Evolutionary conservation across 2,888 invertebrate species (phyloP), one percentile per base, ranked within the genome.

Genomic region (Acanthosepion lycidas): DNA sequence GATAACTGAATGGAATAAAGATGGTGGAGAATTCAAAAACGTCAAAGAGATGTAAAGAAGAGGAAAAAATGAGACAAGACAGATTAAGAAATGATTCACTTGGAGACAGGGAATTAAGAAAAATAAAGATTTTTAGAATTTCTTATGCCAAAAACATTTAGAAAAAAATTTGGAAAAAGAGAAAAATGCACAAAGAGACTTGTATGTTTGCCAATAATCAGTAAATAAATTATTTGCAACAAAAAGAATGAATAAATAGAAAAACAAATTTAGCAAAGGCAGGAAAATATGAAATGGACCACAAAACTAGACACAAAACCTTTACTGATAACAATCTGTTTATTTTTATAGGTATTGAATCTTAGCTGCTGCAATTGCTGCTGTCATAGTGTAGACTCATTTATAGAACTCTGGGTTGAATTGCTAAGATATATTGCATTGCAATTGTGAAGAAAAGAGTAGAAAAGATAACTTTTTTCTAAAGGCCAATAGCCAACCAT

Each of bases 401-500:
- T n/a, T 78, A 78, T 78, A n/a, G 78, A 78, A n/a, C n/a, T 78
- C 78, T 78, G n/a, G 78, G n/a, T 78, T 78, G 78, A 78, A 78
- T 78, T n/a, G 78, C n/a, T n/a, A 78, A 78, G 78, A 78, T 78
- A 78, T n/a, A 78, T 78, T n/a, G n/a, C 78, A 78, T n/a, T 78
- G 15, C 78, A 78, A 78, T 78, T 78, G 78, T 78, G 15, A 78
- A 78, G n/a, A n/a, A 33, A 12, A 78, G n/a, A 33, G n/a, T 12
- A 78, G 78, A n/a, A 78, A 78, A 78, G 78, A 12, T 6, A 78
- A 78, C 4, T 15, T 78, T 78, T 78, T 78, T 78, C 78, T 12
- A 78, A 78, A 78, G 78, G 78, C 9, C n/a, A 78, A 78, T n/a
- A n/a, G 33, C 15, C n/a, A 78, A 18, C 78, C 78, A 78, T 78